Evolutionary conservation across 2,888 invertebrate species (phyloP).

Genomic region (Acleris literana): DNA sequence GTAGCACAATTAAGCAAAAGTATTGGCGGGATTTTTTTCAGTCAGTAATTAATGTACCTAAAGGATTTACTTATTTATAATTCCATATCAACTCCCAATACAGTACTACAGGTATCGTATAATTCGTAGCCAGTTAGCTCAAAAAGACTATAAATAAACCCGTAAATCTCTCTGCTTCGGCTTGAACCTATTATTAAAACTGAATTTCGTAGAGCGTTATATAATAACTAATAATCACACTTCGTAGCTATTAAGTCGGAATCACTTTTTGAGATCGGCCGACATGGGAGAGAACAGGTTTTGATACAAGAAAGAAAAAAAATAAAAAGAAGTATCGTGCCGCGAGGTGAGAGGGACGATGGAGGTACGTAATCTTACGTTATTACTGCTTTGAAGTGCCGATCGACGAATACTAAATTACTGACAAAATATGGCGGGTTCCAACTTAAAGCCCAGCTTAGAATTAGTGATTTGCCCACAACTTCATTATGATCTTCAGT

Average conservation of each 20-base stretch:
- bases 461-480: slow-evolving; percentile 24
- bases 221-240: slow-evolving; percentile 74
- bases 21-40: slow-evolving; percentile 23
- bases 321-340: slow-evolving; percentile 68
- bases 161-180: slow-evolving; percentile 46
- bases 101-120: not conserved
- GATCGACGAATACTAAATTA: slow-evolving; percentile 48
- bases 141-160: slow-evolving; percentile 40
- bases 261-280: slow-evolving; percentile 69
- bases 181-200: slow-evolving; percentile 55
- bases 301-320: slow-evolving; percentile 64
- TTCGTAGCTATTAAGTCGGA: slow-evolving; percentile 72
- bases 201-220: slow-evolving; percentile 58
- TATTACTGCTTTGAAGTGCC: slow-evolving; percentile 77
- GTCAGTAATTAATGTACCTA: not conserved
- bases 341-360: slow-evolving; percentile 63
- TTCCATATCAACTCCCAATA: slow-evolving; percentile 21
- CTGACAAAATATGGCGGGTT: slow-evolving; percentile 12
- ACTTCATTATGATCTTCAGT: slow-evolving; percentile 1
- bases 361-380: slow-evolving; percentile 68
- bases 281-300: slow-evolving; percentile 73
- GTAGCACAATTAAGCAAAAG: slow-evolving; percentile 16
- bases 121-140: slow-evolving; percentile 29
- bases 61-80: slow-evolving; percentile 9
- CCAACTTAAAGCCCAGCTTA: slow-evolving; percentile 6